A percentile compares a stretch with the other conserved stretches of the same genome.
Conservation (phyloP, 2,797 vertebrate genomes). For the Chaetodon trifasciatus region DNA sequence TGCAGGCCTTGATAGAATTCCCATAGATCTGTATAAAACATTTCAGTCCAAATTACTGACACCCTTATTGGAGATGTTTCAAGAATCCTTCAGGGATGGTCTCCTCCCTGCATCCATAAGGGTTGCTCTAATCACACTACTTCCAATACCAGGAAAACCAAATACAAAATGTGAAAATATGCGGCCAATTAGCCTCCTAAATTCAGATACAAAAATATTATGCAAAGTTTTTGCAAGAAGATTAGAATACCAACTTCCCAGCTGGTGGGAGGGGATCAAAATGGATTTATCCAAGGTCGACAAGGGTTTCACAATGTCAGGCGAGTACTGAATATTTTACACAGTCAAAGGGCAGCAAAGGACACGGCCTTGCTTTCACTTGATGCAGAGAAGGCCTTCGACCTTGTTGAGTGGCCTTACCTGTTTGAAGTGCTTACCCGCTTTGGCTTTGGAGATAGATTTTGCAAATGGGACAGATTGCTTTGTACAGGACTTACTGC, state of each 20-base stretch:
- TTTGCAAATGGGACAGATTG: background rate
- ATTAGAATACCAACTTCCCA: background rate
- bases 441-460: background rate
- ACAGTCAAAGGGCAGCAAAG: background rate
- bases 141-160: background rate
- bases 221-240: background rate
- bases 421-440: background rate
- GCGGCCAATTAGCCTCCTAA: background rate
- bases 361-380: background rate
- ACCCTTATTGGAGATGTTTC: background rate
- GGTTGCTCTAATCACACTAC: background rate
- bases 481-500: slow-evolving; percentile 1
- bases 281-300: background rate
- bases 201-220: background rate
- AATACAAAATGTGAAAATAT: background rate
- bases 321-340: background rate
- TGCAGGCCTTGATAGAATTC: background rate
- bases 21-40: background rate
- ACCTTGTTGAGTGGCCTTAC: background rate
- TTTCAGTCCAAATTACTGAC: background rate
- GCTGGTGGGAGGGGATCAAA: slow-evolving; percentile 8
- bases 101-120: background rate
- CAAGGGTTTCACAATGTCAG: background rate
- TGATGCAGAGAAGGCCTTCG: background rate
- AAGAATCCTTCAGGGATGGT: background rate